Percentiles rank a stretch among this genome's conserved stretches.
Conservation (phyloP, 2,113 vertebrate genomes). For the Cromileptes altivelis region DNA sequence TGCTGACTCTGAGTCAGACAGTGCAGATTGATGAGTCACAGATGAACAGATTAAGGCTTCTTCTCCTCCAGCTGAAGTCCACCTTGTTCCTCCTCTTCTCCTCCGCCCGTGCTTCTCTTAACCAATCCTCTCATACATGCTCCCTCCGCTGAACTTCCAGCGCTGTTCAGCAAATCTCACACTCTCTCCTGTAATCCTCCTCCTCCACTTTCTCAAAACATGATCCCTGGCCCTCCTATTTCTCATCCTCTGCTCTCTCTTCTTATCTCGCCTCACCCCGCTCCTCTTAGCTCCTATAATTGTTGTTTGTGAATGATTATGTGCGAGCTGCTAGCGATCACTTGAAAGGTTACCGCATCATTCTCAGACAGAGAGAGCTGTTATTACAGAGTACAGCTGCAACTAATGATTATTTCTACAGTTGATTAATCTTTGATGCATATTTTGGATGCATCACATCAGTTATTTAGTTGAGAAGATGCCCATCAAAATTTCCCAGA, state of each 20-base stretch:
- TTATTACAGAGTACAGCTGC: neutral
- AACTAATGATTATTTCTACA: constrained; percentile 10
- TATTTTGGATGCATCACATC: constrained; percentile 6
- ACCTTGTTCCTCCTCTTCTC: constrained; percentile 42
- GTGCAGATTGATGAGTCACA: constrained; percentile 68
- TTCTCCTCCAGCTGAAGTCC: constrained; percentile 48
- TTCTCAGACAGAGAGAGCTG: constrained; percentile 11
- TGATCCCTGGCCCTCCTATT: constrained; percentile 52
- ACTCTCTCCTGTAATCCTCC: constrained; percentile 62
- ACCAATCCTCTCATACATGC: constrained; percentile 52
- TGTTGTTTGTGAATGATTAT: constrained; percentile 54
- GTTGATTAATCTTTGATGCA: constrained; percentile 6
- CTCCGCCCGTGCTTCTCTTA: constrained; percentile 28
- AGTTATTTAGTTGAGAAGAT: neutral
- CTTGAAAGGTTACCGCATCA: constrained; percentile 60
- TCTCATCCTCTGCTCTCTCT: constrained; percentile 36
- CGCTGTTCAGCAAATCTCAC: constrained; percentile 68
- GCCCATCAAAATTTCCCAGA: neutral
- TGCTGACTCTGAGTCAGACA: constrained; percentile 55
- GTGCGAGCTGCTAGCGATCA: constrained; percentile 30
- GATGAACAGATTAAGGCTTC: constrained; percentile 59
- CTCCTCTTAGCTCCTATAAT: constrained; percentile 48
- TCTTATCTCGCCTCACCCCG: constrained; percentile 35
- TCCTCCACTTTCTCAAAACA: constrained; percentile 63
- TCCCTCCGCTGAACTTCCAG: constrained; percentile 59